These are phyloP conservation scores for Melieria picta DNA, from an alignment of 2,888 invertebrate genomes.

Conservation along the genomic window DNA sequence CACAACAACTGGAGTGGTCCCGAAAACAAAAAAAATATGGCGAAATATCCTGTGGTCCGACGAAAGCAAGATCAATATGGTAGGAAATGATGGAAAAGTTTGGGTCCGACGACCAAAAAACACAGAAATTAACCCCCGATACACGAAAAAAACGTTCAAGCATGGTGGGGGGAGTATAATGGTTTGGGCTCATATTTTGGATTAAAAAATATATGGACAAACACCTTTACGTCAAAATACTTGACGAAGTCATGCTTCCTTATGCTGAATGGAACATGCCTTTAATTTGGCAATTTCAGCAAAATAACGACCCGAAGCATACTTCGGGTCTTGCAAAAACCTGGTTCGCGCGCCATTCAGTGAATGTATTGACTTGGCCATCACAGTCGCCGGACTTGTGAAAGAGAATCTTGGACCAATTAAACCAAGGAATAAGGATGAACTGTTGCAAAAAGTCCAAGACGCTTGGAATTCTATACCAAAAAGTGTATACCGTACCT, in stretches of 20 bases:
- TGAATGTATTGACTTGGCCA: too few relatives aligned
- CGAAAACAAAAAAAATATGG: neutral
- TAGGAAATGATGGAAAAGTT: constrained; percentile 10
- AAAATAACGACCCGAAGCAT: constrained; percentile 20
- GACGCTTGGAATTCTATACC: too few relatives aligned
- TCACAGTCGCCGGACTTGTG: too few relatives aligned
- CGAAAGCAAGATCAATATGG: constrained; percentile 10
- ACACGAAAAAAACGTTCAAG: constrained; percentile 3
- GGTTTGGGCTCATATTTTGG: constrained; percentile 10
- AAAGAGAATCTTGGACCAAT: too few relatives aligned
- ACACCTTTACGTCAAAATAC: constrained; percentile 10
- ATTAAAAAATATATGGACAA: constrained; percentile 12
- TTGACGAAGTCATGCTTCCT: constrained; percentile 18
- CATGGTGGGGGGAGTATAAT: constrained; percentile 7
- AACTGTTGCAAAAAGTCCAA: too few relatives aligned
- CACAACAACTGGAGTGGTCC: too few relatives aligned
- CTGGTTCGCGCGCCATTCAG: neutral
- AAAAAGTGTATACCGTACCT: too few relatives aligned
- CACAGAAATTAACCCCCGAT: neutral
- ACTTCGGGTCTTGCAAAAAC: constrained; percentile 1
- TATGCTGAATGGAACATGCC: constrained; percentile 5
- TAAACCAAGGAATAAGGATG: too few relatives aligned
- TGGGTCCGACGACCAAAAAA: constrained; percentile 1
- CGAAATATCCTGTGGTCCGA: constrained; percentile 7
- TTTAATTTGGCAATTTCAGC: constrained; percentile 5